Evolutionary conservation across 2,888 invertebrate species (phyloP), one percentile per base, ranked within the genome.

Genomic region (Automeris io): DNA sequence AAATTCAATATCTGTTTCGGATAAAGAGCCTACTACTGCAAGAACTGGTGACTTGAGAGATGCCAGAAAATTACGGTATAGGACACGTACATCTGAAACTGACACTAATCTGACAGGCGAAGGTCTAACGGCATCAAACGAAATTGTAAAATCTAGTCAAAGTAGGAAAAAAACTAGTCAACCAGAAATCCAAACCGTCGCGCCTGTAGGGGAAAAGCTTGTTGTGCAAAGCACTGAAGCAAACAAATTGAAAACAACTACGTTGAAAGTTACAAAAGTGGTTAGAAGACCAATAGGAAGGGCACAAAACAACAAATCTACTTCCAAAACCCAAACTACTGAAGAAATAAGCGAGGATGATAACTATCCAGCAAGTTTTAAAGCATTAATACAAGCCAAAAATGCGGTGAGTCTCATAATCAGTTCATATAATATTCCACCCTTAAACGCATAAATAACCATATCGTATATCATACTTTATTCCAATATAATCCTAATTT

Each of bases 361-460:
- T 58, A 91, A 91, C 55, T 91, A 91, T 67, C 91, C 91, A 11
- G 90, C 88, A 56, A 88, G 88, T 57, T 91, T 90, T 60, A 91
- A 91, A 61, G 88, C 90, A n/a, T 67, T 91, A 37, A 74, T 91
- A 34, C 89, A 90, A 70, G 87, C 90, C 35, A 90, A 91, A 72
- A 85, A 82, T 72, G 76, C 80, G 66, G 87, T 87, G 64, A 72
- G 86, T 71, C n/a, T n/a, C n/a, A n/a, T 29, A 29, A 16, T 3
- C 13, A 29, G 7, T 37, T 39, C 39, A 32, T 35, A 18, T 35
- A 24, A 18, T n/a, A 35, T 35, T 25, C 11, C 7, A 26, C 32
- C 9, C 16, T 35, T 5, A 37, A 32, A 32, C n/a, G n/a, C 18
- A 9, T n/a, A 5, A 6, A 32, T 8, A 18, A 32, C n/a, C 5